Evolutionary conservation across 2,113 vertebrate genomes (phyloP), one percentile per base, ranked within the genome.

Genomic region (Lampris megalopsis): DNA sequence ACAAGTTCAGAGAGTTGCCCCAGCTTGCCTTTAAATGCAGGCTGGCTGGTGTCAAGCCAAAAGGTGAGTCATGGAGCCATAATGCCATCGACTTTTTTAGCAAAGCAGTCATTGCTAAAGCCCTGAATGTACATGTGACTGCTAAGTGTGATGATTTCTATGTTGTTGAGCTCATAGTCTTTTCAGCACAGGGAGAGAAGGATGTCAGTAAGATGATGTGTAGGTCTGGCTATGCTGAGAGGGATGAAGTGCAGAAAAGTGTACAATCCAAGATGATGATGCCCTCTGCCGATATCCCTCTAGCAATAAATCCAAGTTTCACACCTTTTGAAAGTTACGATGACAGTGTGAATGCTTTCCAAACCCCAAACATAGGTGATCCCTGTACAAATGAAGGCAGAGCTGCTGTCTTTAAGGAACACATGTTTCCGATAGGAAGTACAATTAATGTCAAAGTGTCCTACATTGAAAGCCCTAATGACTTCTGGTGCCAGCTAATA

Each of bases 401-500:
- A 61, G 66, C n/a, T 67, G 59, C 63, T 69, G 58, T 67, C 36
- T 94, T 93, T 71, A 92, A 86, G 74, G 92, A 93, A 52, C 80
- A 86, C 36, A 89, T 92, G 1, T 90, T 98, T 85, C 81, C 94
- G 65, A 95, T 97, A 13, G 97, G 98, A 80, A 96, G 92, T 80
- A 93, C 96, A 4, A 83, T 98, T 37, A 92, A 96, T 67, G 96
- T 98, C 40, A 73, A 37, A 6, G 95, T 99, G 62, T 96, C 95
- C 0, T 92, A 84, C 60, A 77, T 95, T 40, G 90, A 96, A 84
- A 96, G 83, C 79, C 97, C 97, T 73, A 92, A 96, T 78, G 84
- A 93, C 76, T 99, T 99, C 86, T 99, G 98, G 96, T 99, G 98
- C 71, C 97, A 97, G n/a, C 84, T 96, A 73, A 89, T 87, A 40